phyloP scores from a whole-genome alignment of 2,797 vertebrate species.

The Myotis vivesi region DNA sequence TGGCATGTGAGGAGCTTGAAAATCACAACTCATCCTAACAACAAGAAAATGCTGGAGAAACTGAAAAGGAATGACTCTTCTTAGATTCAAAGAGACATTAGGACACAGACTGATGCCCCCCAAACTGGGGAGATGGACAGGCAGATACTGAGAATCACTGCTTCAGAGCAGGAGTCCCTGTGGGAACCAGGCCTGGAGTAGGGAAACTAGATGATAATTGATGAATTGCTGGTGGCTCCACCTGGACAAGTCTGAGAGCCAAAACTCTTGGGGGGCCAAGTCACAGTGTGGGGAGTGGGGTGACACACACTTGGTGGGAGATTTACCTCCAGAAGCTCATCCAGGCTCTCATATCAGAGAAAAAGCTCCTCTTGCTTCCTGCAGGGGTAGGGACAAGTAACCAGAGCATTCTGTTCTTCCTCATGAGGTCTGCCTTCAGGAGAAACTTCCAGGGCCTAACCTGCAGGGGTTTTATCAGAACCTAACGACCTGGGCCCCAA shows the following conservation, averaged over 20 bases:
- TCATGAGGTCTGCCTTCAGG: background rate
- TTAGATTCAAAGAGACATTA: background rate
- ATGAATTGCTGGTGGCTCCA: background rate
- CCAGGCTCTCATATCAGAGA: background rate
- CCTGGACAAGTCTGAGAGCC: background rate
- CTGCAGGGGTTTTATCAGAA: background rate
- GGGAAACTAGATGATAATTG: background rate
- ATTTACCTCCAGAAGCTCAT: background rate
- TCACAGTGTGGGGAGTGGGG: background rate
- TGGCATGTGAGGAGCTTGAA: background rate
- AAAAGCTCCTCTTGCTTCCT: background rate
- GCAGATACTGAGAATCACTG: background rate
- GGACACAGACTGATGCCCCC: background rate
- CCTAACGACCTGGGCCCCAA: background rate
- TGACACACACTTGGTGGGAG: background rate
- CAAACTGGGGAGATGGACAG: background rate
- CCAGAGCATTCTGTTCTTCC: background rate
- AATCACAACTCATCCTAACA: background rate
- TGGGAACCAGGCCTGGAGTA: background rate
- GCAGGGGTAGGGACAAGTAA: background rate
- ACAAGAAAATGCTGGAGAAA: background rate
- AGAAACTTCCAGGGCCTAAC: background rate
- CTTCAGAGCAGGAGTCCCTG: background rate
- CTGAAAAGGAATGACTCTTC: background rate
- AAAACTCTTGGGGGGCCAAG: background rate